Base-by-base conservation (phyloP, 2,113 vertebrate species). In the Hemibagrus wyckioides region DNA sequence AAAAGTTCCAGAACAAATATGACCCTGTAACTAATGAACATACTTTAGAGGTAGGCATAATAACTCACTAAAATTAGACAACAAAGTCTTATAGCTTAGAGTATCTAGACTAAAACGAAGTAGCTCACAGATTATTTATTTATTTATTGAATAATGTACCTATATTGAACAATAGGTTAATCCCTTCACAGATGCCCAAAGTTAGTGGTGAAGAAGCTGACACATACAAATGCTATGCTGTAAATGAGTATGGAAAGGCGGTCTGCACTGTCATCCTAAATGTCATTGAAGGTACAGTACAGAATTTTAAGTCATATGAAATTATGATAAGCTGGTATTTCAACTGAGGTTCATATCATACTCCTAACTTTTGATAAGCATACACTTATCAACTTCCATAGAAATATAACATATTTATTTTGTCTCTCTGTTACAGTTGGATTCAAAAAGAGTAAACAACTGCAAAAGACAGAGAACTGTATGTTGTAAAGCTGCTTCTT, bases 211-310 rank as follows among this genome's bases (percentile, higher is more conserved):
- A 93, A 10, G 96, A 98, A 92, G 94, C 94, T 0, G 98, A 97
- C 81, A 89, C 96, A 85, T 98, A 97, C 90, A 97, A 95, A 89
- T 99, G 97, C 91, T 93, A 41, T 17, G 97, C 97, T 4, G 87
- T 91, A 52, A 99, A 99, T 87, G 89, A 93, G 10, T 96, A 96
- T 0, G 97, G 97, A 82, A 95, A 95, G 89, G 97, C 97, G 17
- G 0, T 93, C 0, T 98, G 97, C 91, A 93, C 95, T 0, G 96
- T 90, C 0, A 90, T 95, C 52, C 95, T 99, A 85, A 97, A 96
- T 30, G 90, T 99, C 79, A 94, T 98, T 65, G 94, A 94, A 92
- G 97, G 98, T 98, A 94, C 59, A 93, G 6, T 54, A 21, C 52
- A 61, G 14, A 30, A 52, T 83, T 52, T 73, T n/a, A 79, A 69